A percentile compares a stretch with the other conserved stretches of the same genome.
Conservation (phyloP, 1,140 invertebrate species). For the Battus philenor region DNA sequence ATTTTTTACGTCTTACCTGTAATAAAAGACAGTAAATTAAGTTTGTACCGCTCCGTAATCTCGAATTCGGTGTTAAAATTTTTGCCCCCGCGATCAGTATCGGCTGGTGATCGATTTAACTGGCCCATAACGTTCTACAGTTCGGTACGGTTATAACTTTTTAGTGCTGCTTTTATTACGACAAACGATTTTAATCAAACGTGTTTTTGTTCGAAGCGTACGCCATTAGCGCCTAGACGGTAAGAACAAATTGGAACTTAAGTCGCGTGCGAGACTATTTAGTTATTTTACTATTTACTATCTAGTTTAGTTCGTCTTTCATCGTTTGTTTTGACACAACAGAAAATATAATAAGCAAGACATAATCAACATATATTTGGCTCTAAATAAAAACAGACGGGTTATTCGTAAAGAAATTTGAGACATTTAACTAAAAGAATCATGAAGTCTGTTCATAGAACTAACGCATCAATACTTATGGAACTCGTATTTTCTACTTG, state of each 20-base stretch:
- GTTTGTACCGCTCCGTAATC: slow-evolving; percentile 36
- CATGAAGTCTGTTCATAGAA: too few relatives aligned
- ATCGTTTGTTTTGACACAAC: too few relatives aligned
- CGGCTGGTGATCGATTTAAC: slow-evolving; percentile 65
- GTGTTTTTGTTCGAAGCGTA: slow-evolving; percentile 66
- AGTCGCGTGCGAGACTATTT: slow-evolving; percentile 49
- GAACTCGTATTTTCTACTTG: too few relatives aligned
- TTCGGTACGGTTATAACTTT: slow-evolving; percentile 71
- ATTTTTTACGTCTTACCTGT: slow-evolving; percentile 51
- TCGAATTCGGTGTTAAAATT: slow-evolving; percentile 56
- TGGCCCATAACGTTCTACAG: slow-evolving; percentile 54
- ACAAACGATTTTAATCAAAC: slow-evolving; percentile 76
- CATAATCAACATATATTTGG: too few relatives aligned
- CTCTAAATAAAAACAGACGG: too few relatives aligned
- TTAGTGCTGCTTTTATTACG: slow-evolving; percentile 73
- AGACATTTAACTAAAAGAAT: too few relatives aligned
- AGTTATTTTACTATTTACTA: too few relatives aligned
- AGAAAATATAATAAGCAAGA: too few relatives aligned
- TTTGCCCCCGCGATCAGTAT: slow-evolving; percentile 62
- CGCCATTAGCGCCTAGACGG: slow-evolving; percentile 57
- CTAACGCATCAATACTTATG: too few relatives aligned
- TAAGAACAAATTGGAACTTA: slow-evolving; percentile 62
- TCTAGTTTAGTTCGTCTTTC: too few relatives aligned
- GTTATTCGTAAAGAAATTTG: too few relatives aligned
- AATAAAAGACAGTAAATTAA: slow-evolving; percentile 47